Base-by-base conservation (phyloP, 1,140 invertebrate species). In the Eumaeus atala region DNA sequence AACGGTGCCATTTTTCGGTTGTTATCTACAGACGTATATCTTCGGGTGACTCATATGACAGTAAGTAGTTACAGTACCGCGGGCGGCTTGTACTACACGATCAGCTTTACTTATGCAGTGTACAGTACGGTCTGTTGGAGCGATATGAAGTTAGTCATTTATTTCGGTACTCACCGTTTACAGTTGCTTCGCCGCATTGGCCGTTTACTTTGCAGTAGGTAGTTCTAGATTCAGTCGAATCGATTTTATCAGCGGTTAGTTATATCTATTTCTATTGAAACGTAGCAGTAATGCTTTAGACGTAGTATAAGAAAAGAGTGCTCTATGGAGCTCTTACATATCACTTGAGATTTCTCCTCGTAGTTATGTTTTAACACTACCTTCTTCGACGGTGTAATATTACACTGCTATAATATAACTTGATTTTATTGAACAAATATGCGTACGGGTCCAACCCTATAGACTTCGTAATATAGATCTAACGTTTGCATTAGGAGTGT, bases 371-470 rank as follows among this genome's bases (percentile, higher is more conserved):
- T 74, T 76, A 71, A 71, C 66, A 68, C 59, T 66, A 63, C 37
- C 51, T 37, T 28, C 56, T 58, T 64, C 60, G 64, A 74, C 68
- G 69, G 70, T 81, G 66, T 74, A 61, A 73, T 67, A 74, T 73
- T 69, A 77, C 72, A 77, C 78, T 74, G 65, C 73, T 66, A 66
- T 79, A 73, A 72, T 72, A 70, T 67, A 72, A 59, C 72, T 74
- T 72, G 57, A 66, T 84, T 77, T 77, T 74, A 71, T 68, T 56
- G 67, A 83, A 74, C 64, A 78, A 86, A 77, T 74, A 80, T 71
- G 77, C 79, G 69, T 84, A 83, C 81, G 84, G 84, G 84, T 87
- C 81, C 84, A 87, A 87, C 81, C 84, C 78, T 75, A 77, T 83
- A 87, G 77, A 74, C 72, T 70, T 79, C 73, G 79, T 84, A 78